Base-by-base conservation (phyloP, 2,797 vertebrate species). In the Heterohyrax brucei region DNA sequence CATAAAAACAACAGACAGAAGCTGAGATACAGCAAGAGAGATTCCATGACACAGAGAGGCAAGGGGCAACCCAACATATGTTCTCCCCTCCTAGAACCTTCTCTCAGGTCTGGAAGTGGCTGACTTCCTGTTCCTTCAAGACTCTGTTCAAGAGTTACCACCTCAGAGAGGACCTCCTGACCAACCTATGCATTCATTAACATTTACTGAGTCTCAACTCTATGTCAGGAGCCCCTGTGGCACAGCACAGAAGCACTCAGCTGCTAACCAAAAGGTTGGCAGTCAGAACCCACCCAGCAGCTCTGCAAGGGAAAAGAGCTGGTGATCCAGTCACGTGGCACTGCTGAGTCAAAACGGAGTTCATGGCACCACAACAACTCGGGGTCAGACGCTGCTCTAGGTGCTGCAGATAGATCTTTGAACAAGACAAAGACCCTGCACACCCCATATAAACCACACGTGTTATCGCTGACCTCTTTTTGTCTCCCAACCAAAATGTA, bases 391-490 rank as follows among this genome's bases (percentile, higher is more conserved):
- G 19, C 66, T 81, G 61, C 50, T 72, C n/a, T 70, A 87, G 44
- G 21, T 44, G 30, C 75, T 48, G 46, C 24, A 50, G 24, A 28
- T 3, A 77, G 66, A 66, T 26, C 33, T 64, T n/a, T 79, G 77
- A 66, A 73, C 39, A 82, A 76, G 24, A 90, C 21, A 16, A 59
- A 77, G 64, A 30, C 39, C 39, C 16, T 62, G 85, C 30, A 30
- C 19, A 16, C 7, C 48, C 66, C 13, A 3, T 3, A 6, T 4
- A 70, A 87, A 76, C 44, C 2, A 4, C 81, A 33, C 18, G 24
- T 76, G 88, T 91, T 50, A 56, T 70, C 80, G 86, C 87, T 89
- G 33, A 77, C 59, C 39, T 26, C 72, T 89, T 62, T 70, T 33
- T 61, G 56, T 86, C 68, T 92, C 33, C 21, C 26, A 28, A 80